Conservation (phyloP, 2,888 invertebrate species). For the Drepanosiphum platanoidis region DNA sequence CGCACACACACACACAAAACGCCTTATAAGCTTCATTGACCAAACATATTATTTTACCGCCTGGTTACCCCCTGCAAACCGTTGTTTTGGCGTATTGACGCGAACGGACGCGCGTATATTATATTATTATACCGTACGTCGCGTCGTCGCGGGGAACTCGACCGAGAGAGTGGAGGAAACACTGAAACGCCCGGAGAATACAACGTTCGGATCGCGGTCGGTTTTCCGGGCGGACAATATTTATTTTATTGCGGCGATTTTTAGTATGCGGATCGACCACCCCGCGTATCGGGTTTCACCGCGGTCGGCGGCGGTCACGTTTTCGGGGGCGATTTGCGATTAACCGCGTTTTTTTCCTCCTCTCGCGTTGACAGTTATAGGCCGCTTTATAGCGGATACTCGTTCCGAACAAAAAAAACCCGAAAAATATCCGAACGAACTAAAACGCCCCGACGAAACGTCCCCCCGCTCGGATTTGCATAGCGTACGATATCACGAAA, state of each 20-base stretch:
- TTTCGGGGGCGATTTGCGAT: slow-evolving; percentile 32
- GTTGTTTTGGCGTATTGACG: slow-evolving; percentile 32
- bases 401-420: background rate
- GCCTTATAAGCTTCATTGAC: slow-evolving; percentile 46
- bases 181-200: slow-evolving; percentile 6
- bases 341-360: slow-evolving; percentile 29
- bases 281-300: slow-evolving; percentile 36
- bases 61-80: slow-evolving; percentile 14
- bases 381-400: too few species aligned
- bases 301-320: background rate
- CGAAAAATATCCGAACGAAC: slow-evolving; percentile 12
- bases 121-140: too few species aligned
- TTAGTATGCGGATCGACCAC: too few species aligned
- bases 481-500: too few species aligned
- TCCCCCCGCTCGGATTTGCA: too few species aligned
- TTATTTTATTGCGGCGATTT: background rate
- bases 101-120: slow-evolving; percentile 9
- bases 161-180: background rate
- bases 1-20: background rate
- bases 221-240: background rate
- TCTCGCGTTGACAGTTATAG: background rate
- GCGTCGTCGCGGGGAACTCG: background rate
- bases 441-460: background rate
- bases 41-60: slow-evolving; percentile 42
- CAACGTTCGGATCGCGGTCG: background rate